Conservation (phyloP, 1,140 invertebrate genomes). For the Drosophila leontia region DNA sequence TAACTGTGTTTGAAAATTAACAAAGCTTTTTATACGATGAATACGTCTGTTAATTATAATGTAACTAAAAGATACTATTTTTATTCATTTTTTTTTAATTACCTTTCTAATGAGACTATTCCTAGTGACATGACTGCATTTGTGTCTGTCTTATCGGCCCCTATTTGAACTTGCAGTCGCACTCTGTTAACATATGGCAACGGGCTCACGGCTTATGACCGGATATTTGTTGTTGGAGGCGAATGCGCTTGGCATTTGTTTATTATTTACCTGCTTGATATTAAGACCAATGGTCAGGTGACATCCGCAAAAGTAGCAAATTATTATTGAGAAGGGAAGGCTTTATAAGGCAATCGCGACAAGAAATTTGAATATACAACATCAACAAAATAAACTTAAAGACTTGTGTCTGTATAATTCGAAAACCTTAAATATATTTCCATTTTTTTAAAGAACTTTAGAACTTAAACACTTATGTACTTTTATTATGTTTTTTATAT, state of each 20-base stretch:
- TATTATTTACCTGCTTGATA: constrained; percentile 30
- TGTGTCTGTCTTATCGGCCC: constrained; percentile 42
- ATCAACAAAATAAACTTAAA: neutral
- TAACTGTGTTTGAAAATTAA: neutral
- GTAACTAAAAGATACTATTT: neutral
- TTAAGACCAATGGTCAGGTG: constrained; percentile 17
- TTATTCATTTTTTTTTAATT: no score
- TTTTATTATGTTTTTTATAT: no score
- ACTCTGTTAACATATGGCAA: constrained; percentile 31
- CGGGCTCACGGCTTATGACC: constrained; percentile 24
- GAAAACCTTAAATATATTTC: no score
- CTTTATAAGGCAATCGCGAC: neutral
- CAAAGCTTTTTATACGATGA: neutral
- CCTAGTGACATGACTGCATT: neutral
- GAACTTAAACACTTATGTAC: no score
- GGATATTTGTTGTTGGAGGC: constrained; percentile 8
- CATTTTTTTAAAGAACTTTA: no score
- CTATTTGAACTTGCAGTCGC: constrained; percentile 10
- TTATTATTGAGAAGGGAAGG: neutral
- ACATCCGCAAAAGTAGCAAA: neutral
- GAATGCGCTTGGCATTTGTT: constrained; percentile 16
- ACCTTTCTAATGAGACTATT: neutral
- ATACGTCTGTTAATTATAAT: neutral
- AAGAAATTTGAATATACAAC: neutral
- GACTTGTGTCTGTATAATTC: no score